Conservation (phyloP, 1,140 invertebrate genomes). For the Lepidurus arcticus region DNA sequence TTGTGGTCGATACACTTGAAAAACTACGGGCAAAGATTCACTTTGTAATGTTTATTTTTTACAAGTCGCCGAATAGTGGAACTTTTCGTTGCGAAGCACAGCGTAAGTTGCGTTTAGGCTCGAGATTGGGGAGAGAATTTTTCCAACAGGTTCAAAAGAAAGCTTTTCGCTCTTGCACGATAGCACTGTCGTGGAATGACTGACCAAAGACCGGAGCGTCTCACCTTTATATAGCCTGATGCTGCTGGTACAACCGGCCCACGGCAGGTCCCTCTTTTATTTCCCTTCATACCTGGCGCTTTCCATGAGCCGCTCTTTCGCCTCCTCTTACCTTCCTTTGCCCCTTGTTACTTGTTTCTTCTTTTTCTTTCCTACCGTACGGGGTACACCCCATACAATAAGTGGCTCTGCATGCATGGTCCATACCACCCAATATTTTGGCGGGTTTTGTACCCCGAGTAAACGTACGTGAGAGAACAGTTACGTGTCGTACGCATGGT, state of each 20-base stretch:
- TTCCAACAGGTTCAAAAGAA: not conserved
- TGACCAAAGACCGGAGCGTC: conserved; percentile 8
- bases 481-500: not conserved
- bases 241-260: conserved; percentile 12
- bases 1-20: too few species aligned
- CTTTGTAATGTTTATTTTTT: too few species aligned
- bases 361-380: conserved; percentile 1
- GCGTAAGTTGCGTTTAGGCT: too few species aligned
- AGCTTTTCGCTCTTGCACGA: not conserved
- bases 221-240: conserved; percentile 22
- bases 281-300: not conserved
- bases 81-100: too few species aligned
- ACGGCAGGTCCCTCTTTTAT: not conserved
- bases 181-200: not conserved
- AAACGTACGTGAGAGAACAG: not conserved
- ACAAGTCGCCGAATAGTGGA: too few species aligned
- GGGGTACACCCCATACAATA: not conserved
- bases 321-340: not conserved
- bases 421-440: not conserved
- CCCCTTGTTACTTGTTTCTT: not conserved
- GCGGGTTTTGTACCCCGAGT: not conserved
- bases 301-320: not conserved
- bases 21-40: too few species aligned
- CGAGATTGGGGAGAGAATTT: not conserved
- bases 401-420: not conserved